These are phyloP conservation scores for Muscicapa striata DNA, from an alignment of 2,797 vertebrate species.

Conservation along the genomic window DNA sequence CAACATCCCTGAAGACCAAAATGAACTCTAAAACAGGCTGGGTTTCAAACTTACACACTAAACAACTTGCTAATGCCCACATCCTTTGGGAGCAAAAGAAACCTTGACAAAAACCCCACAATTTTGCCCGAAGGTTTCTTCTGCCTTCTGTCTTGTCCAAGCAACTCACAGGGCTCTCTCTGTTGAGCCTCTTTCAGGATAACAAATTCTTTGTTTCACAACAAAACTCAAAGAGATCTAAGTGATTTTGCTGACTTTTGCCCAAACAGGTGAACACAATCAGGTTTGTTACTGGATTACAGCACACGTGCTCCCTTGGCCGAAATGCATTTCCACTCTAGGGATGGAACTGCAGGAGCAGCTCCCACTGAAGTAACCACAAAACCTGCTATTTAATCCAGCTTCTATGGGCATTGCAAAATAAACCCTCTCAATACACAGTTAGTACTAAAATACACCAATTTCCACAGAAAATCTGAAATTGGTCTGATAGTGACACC, in stretches of 20 bases:
- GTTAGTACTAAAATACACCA: background rate
- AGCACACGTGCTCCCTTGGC: fast-evolving
- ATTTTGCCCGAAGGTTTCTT: background rate
- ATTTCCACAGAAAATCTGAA: background rate
- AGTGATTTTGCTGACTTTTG: background rate
- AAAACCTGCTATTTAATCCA: background rate
- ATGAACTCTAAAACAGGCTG: background rate
- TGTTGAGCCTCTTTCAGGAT: background rate
- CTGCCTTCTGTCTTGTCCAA: background rate
- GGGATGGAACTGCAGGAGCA: background rate
- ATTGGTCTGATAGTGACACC: background rate
- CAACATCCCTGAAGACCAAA: background rate
- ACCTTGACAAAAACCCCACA: background rate
- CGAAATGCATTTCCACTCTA: background rate
- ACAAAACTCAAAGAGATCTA: background rate
- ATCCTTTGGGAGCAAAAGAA: background rate
- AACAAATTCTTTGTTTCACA: background rate
- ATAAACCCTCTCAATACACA: background rate
- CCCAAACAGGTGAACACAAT: background rate
- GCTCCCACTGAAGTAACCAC: background rate
- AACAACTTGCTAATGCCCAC: background rate
- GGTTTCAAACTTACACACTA: background rate
- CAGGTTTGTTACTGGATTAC: background rate
- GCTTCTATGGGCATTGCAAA: background rate
- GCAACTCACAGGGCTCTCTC: background rate